Percentiles rank a stretch among this genome's conserved stretches.
phyloP scores from a whole-genome alignment of 2,113 vertebrate species.

The Pluvianellus socialis region DNA sequence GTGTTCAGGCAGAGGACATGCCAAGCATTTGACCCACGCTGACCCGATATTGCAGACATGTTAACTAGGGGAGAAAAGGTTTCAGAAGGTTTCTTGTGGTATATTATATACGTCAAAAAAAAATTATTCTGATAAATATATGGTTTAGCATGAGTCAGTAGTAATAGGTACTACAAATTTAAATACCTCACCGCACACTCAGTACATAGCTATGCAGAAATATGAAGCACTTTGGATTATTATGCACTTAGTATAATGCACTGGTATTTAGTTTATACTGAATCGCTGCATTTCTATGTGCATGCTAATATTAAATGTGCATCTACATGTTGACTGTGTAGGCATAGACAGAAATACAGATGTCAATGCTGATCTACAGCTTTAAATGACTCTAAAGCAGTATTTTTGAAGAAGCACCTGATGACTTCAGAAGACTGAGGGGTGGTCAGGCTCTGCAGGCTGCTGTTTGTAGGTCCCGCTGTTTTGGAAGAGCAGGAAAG shows the following conservation, averaged over 20 bases:
- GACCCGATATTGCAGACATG: background rate
- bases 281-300: background rate
- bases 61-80: background rate
- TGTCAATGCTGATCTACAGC: background rate
- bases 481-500: background rate
- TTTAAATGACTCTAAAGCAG: background rate
- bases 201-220: background rate
- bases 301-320: background rate
- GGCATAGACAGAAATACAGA: background rate
- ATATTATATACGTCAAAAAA: background rate
- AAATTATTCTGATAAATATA: background rate
- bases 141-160: background rate
- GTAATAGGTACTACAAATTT: background rate
- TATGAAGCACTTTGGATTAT: background rate
- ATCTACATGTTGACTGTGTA: background rate
- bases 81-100: background rate
- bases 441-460: background rate
- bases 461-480: background rate
- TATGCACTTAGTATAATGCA: background rate
- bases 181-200: background rate
- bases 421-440: background rate
- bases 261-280: background rate
- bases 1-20: background rate
- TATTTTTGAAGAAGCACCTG: background rate
- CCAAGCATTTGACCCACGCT: background rate